Evolutionary conservation across 2,797 vertebrate genomes (phyloP).

Genomic region (Muscicapa striata): DNA sequence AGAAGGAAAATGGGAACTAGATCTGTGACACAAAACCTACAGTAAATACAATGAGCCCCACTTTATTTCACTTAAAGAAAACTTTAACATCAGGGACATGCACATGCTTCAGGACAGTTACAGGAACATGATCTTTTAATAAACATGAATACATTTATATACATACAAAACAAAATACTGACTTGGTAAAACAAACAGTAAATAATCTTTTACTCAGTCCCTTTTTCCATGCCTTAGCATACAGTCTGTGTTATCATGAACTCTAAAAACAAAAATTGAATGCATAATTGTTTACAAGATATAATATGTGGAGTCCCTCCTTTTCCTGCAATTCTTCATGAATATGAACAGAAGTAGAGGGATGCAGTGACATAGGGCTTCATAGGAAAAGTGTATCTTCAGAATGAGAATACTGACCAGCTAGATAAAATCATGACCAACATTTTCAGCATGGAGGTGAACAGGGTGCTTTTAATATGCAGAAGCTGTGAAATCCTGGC

Average conservation of each 20-base stretch:
- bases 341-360: not conserved
- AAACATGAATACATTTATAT: constrained; percentile 31
- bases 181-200: constrained; percentile 47
- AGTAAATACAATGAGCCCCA: not conserved
- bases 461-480: not conserved
- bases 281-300: not conserved
- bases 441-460: not conserved
- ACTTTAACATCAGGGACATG: not conserved
- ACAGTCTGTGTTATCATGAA: not conserved
- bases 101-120: constrained; percentile 2
- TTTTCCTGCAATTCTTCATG: not conserved
- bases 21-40: not conserved
- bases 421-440: not conserved
- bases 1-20: not conserved
- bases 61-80: not conserved
- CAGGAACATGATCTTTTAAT: not conserved
- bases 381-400: not conserved
- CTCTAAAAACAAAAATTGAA: constrained; percentile 16
- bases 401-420: not conserved
- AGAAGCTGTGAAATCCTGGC: constrained; percentile 14
- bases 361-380: not conserved
- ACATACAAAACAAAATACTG: constrained; percentile 19
- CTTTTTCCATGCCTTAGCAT: not conserved
- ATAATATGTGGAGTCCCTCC: not conserved
- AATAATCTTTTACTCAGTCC: constrained; percentile 59